Base-by-base conservation (phyloP, 2,888 invertebrate genomes). In the Apoderus coryli region DNA sequence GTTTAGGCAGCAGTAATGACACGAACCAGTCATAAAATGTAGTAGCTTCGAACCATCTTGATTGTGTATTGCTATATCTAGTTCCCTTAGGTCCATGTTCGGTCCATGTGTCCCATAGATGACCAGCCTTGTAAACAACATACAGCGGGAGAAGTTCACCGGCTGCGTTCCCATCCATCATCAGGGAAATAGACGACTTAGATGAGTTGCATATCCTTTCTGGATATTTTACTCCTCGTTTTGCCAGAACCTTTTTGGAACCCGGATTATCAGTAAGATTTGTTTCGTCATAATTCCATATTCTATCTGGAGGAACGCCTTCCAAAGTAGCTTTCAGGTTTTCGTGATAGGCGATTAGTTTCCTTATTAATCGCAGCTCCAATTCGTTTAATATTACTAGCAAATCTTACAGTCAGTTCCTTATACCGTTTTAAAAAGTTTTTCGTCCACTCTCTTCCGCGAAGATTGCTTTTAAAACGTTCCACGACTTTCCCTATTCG, bases 221-320 rank as follows among this genome's bases (percentile, higher is more conserved):
- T 14, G 49, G 44, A 39, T 56, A 47, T 34, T 53, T 52, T 3
- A 31, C 29, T 15, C 50, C 53, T 31, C 44, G 39, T 22, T 47
- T 41, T 5, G 35, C 29, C 7, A 44, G 32, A 6, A 48, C 40
- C 34, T 43, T 48, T 28, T 42, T 42, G 23, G 36, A 36, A 2
- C 50, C 53, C 9, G 53, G 50, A 29, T 59, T 50, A 32, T 54
- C 55, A 7, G 40, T 29, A 10, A 57, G 39, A 29, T 52, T 53
- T 2, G 46, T 49, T 33, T 52, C 47, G 33, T 50, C 51, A 38
- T 49, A 54, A 31, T 52, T 53, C 25, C 11, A 49, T 44, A 28
- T 45, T 31, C 4, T 12, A 32, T 12, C 6, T 5, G 16, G 28
- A 6, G 35, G 25, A 7, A 35, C 19, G 22, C 22, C 28, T 13